Evolutionary conservation across 1,140 invertebrate species (phyloP), one percentile per base, ranked within the genome.

Genomic region (Tyrophagus putrescentiae): DNA sequence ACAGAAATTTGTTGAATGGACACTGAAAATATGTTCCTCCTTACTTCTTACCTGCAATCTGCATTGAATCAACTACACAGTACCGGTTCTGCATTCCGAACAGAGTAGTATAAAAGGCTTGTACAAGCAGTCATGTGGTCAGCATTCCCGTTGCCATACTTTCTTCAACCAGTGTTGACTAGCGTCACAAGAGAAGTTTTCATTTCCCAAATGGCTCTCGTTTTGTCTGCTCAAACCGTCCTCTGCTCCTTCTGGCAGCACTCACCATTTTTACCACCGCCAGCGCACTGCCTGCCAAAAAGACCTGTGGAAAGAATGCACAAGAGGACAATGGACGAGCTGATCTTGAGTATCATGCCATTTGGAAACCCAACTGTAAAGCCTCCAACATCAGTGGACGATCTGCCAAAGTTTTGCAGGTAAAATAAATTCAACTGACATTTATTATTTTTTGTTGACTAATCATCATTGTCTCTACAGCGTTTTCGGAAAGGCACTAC

Each of bases 371-470:
- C 48, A n/a, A 52, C 27, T 6, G 48, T 52, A 11, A 2, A 3
- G 32, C n/a, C 48, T 13, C 48, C 48, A 16, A 21, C 13, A n/a
- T 28, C n/a, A 1, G 32, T 52, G n/a, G n/a, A n/a, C n/a, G 48
- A 11, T 52, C 27, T 52, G 16, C 48, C 48, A 52, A 11, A 52
- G n/a, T 52, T 52, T 52, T 52, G 48, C 23, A 52, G 23, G 48
- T 52, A 52, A 52, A 27, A 28, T 52, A n/a, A n/a, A n/a, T n/a
- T n/a, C n/a, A n/a, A n/a, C 31, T 1, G 2, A 2, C 31, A 16
- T 52, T 28, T 42, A 48, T 7, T 21, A 7, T 13, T 7, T 1
- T 52, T 52, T n/a, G n/a, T 52, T 3, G 23, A 28, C 13, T 52
- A 21, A 16, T 16, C 13, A 52, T 21, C 27, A 21, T n/a, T 29